Conservation (phyloP, 2,888 invertebrate genomes). For the Athetis lepigone region DNA sequence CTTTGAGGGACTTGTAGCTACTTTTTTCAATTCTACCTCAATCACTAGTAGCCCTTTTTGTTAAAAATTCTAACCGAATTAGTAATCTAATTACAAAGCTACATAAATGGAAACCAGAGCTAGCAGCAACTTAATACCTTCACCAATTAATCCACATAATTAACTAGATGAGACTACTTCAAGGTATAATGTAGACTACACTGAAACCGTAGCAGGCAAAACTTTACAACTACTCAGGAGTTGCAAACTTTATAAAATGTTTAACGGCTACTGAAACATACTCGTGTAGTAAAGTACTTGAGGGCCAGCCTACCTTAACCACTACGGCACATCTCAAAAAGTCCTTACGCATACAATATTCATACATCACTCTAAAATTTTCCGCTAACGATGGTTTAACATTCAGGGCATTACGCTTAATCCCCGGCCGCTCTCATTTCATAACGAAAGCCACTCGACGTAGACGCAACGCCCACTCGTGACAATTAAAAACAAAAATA, state of each 20-base stretch:
- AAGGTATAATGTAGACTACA: background rate
- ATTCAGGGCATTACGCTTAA: constrained; percentile 45
- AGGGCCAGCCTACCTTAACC: constrained; percentile 13
- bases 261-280: constrained; percentile 6
- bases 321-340: constrained; percentile 40
- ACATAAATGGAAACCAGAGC: background rate
- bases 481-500: constrained; percentile 61
- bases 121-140: constrained; percentile 17
- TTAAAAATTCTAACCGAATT: background rate
- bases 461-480: constrained; percentile 44
- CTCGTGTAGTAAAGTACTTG: no score
- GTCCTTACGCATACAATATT: constrained; percentile 37
- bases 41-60: background rate
- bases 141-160: constrained; percentile 13
- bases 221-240: background rate
- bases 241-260: constrained; percentile 6
- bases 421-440: constrained; percentile 47
- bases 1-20: background rate
- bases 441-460: constrained; percentile 39
- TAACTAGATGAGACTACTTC: background rate
- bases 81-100: background rate
- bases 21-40: background rate
- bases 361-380: constrained; percentile 39
- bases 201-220: background rate
- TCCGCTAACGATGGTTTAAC: constrained; percentile 36